Evolutionary conservation across 2,113 vertebrate species (phyloP), one percentile per base, ranked within the genome.

Genomic region (Oreochromis tanganicae): DNA sequence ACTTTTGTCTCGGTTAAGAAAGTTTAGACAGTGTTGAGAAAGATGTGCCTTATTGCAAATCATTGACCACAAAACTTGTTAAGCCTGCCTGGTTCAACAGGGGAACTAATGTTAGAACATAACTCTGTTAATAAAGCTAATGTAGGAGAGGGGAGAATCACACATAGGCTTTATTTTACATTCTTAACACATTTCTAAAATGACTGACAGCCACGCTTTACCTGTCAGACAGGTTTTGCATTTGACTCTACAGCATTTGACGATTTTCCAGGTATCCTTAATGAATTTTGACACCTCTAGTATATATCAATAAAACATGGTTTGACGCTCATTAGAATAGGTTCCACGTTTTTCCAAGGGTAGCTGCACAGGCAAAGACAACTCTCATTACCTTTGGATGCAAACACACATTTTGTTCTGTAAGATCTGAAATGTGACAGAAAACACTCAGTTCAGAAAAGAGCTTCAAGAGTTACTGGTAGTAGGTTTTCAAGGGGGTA

Each of bases 31-130:
- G 3, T 14, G 48, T 84, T 73, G 21, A 12, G 46, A 86, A 91
- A 85, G 79, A 19, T 56, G 55, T 86, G 19, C 55, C 61, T 43
- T 80, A 5, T 9, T 82, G 80, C 71, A 87, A 90, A 92, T 91
- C 80, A 90, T 87, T 92, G 87, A 92, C 81, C 57, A 27, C 9
- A 50, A 52, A 66, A 13, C 57, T 5, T 83, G 14, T 75, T 81
- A 57, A 84, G 81, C 21, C 29, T 46, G 38, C 38, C 52, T 16
- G 12, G 50, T 27, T 38, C 16, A 78, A 21, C 54, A 56, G 36
- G 4, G 17, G 4, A 79, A 17, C 16, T 7, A 5, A 5, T 38
- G 19, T 43, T 9, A 24, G 34, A 84, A 19, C 11, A 24, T 24
- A 63, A 24, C 17, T 50, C 32, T 3, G 52, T 87, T 82, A 84